phyloP scores from a whole-genome alignment of 2,113 vertebrate species.

The Pseudorasbora parva region DNA sequence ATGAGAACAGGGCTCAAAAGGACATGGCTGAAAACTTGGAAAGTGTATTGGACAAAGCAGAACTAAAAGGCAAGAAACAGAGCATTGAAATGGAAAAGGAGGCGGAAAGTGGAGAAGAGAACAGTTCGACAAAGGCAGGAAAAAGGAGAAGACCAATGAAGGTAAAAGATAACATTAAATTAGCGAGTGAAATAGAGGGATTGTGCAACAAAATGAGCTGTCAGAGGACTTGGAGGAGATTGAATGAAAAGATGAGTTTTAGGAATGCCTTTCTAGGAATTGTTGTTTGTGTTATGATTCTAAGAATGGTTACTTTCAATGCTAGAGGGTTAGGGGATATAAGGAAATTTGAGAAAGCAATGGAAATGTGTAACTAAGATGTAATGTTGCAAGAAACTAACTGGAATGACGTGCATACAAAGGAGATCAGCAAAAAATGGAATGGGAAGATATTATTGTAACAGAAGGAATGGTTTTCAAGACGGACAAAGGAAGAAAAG shows the following conservation, averaged over 20 bases:
- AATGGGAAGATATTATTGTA: background rate
- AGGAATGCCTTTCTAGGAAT: background rate
- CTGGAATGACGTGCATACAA: background rate
- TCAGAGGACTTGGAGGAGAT: background rate
- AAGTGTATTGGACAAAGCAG: too few relatives aligned
- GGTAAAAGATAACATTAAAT: too few relatives aligned
- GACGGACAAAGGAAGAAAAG: background rate
- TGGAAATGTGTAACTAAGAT: too few relatives aligned
- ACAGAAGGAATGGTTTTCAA: constrained; percentile 6
- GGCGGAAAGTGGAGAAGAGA: too few relatives aligned
- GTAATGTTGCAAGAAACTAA: constrained; percentile 11
- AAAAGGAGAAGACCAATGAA: too few relatives aligned
- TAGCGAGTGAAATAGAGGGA: background rate
- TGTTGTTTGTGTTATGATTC: background rate
- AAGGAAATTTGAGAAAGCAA: constrained; percentile 5
- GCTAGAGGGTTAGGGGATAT: background rate
- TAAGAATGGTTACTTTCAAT: background rate
- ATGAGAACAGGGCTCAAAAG: too few relatives aligned
- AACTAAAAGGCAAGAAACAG: too few relatives aligned
- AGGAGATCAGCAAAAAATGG: background rate
- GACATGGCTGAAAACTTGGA: too few relatives aligned
- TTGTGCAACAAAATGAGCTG: background rate
- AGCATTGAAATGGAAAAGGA: too few relatives aligned
- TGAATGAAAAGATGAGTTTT: background rate
- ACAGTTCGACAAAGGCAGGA: too few relatives aligned